phyloP scores from a whole-genome alignment of 1,140 invertebrate genomes.

The Trissolcus basalis region DNA sequence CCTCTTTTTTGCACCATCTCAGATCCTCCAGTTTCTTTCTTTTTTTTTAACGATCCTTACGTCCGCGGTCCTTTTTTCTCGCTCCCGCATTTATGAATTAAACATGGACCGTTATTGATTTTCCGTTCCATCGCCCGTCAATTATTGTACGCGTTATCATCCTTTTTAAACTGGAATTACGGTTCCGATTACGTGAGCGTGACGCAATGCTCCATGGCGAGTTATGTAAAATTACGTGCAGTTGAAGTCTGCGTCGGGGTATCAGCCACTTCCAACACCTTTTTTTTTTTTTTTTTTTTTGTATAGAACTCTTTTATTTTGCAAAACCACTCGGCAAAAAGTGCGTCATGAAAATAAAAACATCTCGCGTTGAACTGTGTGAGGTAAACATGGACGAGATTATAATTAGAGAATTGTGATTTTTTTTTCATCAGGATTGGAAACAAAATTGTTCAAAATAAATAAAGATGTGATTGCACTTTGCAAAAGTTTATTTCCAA shows the following conservation, averaged over 20 bases:
- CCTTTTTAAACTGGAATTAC: constrained; percentile 49
- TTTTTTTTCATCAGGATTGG: too few relatives aligned
- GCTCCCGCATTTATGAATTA: constrained; percentile 39
- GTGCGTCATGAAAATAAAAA: too few relatives aligned
- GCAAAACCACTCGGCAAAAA: too few relatives aligned
- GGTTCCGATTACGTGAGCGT: constrained; percentile 54
- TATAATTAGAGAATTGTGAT: too few relatives aligned
- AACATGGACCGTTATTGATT: constrained; percentile 47
- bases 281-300: too few relatives aligned
- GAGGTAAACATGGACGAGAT: too few relatives aligned
- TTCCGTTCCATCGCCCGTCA: constrained; percentile 37
- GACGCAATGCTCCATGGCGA: constrained; percentile 34
- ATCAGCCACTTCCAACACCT: constrained; percentile 43
- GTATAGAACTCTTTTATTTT: constrained; percentile 55
- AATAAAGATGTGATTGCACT: too few relatives aligned
- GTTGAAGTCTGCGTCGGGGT: constrained; percentile 41
- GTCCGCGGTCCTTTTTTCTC: too few relatives aligned
- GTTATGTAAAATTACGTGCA: constrained; percentile 52
- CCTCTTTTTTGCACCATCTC: constrained; percentile 1
- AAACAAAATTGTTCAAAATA: too few relatives aligned
- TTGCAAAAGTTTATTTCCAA: too few relatives aligned
- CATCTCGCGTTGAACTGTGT: too few relatives aligned
- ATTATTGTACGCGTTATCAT: constrained; percentile 47
- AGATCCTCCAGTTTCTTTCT: constrained; percentile 11
- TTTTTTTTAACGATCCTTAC: constrained; percentile 7